Evolutionary conservation across 2,113 vertebrate genomes (phyloP).

Genomic region (Caracal caracal): DNA sequence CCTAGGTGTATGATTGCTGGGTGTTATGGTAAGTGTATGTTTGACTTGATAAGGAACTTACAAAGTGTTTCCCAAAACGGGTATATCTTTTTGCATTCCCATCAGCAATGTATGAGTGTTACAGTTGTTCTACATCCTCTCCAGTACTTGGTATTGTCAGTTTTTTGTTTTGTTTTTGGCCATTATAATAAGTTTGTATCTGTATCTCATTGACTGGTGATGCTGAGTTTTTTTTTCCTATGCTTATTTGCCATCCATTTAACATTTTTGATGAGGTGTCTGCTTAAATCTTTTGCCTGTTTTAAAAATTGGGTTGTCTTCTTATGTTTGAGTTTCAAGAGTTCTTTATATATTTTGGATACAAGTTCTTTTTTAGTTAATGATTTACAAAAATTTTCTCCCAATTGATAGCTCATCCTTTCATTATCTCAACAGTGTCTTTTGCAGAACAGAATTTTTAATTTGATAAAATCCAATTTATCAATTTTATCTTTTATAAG

Average conservation of each 20-base stretch:
- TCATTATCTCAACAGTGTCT: background rate
- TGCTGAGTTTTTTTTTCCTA: background rate
- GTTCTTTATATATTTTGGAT: background rate
- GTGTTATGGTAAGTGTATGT: background rate
- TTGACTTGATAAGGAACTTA: background rate
- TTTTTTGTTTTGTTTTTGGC: constrained; percentile 6
- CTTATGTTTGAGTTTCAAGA: background rate
- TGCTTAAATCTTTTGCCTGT: background rate
- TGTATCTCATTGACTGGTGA: background rate
- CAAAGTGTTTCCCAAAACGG: background rate
- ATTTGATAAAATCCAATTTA: background rate
- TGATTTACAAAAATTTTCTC: constrained; percentile 15
- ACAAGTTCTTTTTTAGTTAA: background rate
- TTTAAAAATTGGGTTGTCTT: background rate
- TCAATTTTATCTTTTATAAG: background rate
- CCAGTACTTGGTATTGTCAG: background rate
- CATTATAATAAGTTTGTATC: background rate
- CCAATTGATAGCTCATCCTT: background rate
- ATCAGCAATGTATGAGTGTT: background rate
- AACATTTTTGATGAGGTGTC: background rate
- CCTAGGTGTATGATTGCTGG: background rate
- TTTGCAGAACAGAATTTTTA: background rate
- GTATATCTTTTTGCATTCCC: background rate
- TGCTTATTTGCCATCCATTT: background rate
- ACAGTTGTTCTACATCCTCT: background rate